These are phyloP conservation scores for Leptopterna dolabrata DNA, from an alignment of 2,888 invertebrate species.

Conservation along the genomic window DNA sequence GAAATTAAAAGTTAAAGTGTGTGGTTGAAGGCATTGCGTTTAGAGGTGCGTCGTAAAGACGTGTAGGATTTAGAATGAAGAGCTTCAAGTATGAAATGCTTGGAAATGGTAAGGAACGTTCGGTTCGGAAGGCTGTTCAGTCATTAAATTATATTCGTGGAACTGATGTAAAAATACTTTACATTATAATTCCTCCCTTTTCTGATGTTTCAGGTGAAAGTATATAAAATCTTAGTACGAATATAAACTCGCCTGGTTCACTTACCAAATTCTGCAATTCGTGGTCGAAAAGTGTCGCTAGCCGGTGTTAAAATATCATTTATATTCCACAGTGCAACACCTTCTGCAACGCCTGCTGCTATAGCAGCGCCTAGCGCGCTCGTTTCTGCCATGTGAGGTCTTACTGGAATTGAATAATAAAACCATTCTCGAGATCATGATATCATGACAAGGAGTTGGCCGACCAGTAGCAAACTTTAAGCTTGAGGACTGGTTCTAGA, in stretches of 20 bases:
- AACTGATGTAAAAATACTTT: too few species aligned
- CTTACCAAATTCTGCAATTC: constrained; percentile 70
- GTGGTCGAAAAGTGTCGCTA: constrained; percentile 76
- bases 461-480: neutral
- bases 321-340: constrained; percentile 71
- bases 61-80: too few species aligned
- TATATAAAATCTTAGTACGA: neutral
- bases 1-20: neutral
- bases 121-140: too few species aligned
- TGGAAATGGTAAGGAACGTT: too few species aligned
- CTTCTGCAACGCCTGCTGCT: constrained; percentile 85
- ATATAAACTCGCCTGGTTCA: neutral
- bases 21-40: too few species aligned
- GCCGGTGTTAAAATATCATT: constrained; percentile 68
- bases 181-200: too few species aligned
- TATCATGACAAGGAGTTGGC: neutral
- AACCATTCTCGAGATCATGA: neutral
- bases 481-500: neutral
- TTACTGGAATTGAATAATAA: constrained; percentile 67
- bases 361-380: constrained; percentile 96
- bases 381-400: constrained; percentile 91
- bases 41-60: too few species aligned
- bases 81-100: too few species aligned
- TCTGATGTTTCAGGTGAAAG: too few species aligned
- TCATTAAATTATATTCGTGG: too few species aligned